These are phyloP conservation scores for Liasis olivaceus DNA, from an alignment of 2,797 vertebrate genomes.

Conservation along the genomic window DNA sequence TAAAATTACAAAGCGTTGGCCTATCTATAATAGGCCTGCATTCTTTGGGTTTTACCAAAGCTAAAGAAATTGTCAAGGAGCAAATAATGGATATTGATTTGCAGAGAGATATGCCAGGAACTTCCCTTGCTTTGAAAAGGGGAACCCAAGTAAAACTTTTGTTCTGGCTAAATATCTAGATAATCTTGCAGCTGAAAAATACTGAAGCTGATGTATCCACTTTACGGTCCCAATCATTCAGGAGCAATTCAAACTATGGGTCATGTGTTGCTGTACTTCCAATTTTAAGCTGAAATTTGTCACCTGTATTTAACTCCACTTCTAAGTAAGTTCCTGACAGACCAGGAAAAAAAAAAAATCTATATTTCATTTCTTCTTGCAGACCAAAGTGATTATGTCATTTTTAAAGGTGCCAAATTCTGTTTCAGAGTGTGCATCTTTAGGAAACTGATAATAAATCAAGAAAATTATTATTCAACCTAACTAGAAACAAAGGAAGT, in stretches of 20 bases:
- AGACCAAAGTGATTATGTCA: background rate
- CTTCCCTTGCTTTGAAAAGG: background rate
- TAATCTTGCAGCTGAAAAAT: background rate
- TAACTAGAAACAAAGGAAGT: background rate
- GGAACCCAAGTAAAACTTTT: background rate
- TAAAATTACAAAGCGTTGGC: background rate
- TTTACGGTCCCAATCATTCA: background rate
- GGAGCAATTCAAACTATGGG: background rate
- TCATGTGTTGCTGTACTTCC: background rate
- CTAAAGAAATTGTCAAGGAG: conserved; percentile 15
- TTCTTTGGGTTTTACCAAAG: conserved; percentile 7
- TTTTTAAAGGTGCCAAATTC: background rate
- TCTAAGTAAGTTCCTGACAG: background rate
- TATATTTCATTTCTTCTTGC: background rate
- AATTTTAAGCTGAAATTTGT: background rate
- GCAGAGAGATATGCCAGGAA: background rate
- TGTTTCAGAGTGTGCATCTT: background rate
- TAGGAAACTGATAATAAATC: background rate
- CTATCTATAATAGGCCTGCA: background rate
- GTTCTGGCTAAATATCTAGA: background rate
- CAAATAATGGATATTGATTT: background rate
- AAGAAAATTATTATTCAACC: background rate
- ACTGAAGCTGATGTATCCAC: background rate
- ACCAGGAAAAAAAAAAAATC: background rate
- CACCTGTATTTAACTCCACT: background rate